Percentiles rank a stretch among this genome's conserved stretches.
Conservation (phyloP, 2,797 vertebrate species). For the Tolypeutes matacus region DNA sequence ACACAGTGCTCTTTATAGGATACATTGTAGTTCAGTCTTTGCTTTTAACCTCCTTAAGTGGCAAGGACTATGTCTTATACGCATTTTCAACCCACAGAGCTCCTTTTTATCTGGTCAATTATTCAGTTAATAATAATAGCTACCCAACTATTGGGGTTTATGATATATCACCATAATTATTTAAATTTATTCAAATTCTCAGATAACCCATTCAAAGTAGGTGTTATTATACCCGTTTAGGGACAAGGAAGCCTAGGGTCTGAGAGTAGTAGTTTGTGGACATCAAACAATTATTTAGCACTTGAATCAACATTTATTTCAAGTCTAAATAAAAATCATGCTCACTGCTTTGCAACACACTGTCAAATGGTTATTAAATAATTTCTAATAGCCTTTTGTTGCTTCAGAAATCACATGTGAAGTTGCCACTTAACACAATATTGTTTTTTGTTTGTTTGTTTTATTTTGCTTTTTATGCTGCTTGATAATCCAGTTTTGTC, state of each 20-base stretch:
- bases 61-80: neutral
- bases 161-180: neutral
- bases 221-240: neutral
- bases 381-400: conserved; percentile 6
- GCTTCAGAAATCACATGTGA: neutral
- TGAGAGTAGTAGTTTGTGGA: neutral
- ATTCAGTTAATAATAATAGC: neutral
- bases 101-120: neutral
- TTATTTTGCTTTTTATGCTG: neutral
- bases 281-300: neutral
- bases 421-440: neutral
- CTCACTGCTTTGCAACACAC: neutral
- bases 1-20: neutral
- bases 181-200: neutral
- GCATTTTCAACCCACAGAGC: neutral
- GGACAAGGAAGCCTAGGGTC: neutral
- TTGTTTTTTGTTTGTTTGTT: neutral
- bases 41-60: neutral
- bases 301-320: neutral
- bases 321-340: conserved; percentile 24
- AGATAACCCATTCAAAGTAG: neutral
- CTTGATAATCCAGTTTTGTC: neutral
- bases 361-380: neutral
- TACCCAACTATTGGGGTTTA: neutral
- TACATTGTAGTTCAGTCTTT: neutral